Percentiles rank a stretch among this genome's conserved stretches.
phyloP scores from a whole-genome alignment of 2,888 invertebrate species.

The Ochropacha duplaris region DNA sequence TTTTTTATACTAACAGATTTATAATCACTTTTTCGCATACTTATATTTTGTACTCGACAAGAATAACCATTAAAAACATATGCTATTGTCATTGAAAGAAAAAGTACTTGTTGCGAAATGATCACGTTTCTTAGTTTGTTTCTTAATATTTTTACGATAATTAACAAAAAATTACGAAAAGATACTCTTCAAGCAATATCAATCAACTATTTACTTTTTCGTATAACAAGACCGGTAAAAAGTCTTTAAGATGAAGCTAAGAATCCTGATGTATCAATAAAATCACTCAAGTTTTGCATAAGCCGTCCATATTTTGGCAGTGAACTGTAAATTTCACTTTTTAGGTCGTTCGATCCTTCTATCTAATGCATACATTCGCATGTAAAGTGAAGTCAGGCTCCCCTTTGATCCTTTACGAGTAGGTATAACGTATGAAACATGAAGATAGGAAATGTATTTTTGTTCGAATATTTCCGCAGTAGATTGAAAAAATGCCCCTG shows the following conservation, averaged over 20 bases:
- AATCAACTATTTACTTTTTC: no score
- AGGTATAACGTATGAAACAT: not conserved
- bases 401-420: not conserved
- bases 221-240: not conserved
- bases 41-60: no score
- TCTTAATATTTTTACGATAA: no score
- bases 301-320: not conserved
- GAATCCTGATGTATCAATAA: not conserved
- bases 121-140: no score
- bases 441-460: not conserved
- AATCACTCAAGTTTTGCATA: slow-evolving; percentile 1
- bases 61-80: no score
- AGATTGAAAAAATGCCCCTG: not conserved
- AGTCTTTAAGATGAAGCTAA: not conserved
- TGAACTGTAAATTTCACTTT: slow-evolving; percentile 17
- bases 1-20: no score
- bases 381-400: slow-evolving; percentile 1
- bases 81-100: no score
- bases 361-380: slow-evolving; percentile 18
- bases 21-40: no score
- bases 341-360: slow-evolving; percentile 11
- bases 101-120: no score
- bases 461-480: not conserved
- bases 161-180: no score
- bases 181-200: no score